Percentiles rank a stretch among this genome's conserved stretches.
phyloP scores from a whole-genome alignment of 2,888 invertebrate species.

The Acrobeloides nanus region DNA sequence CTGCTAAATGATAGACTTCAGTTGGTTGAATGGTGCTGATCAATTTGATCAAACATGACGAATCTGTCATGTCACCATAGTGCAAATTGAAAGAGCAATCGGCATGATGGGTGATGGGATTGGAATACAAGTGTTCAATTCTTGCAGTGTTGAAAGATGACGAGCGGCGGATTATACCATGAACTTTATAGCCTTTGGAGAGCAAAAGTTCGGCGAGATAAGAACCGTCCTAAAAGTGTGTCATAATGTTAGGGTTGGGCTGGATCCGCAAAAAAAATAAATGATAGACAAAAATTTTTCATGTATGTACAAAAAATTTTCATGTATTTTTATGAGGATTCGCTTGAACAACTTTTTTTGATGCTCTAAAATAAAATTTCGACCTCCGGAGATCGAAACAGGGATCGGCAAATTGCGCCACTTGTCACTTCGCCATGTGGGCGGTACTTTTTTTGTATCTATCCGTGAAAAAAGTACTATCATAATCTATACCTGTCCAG shows the following conservation, averaged over 20 bases:
- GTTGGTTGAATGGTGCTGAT: slow-evolving; percentile 72
- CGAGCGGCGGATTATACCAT: slow-evolving; percentile 80
- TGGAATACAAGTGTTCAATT: slow-evolving; percentile 88
- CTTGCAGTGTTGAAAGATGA: slow-evolving; percentile 79
- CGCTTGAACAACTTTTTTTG: no score
- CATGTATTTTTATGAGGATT: no score
- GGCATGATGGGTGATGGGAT: slow-evolving; percentile 72
- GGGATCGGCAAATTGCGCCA: no score
- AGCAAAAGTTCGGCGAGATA: slow-evolving; percentile 88
- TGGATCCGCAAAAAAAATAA: no score
- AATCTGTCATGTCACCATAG: slow-evolving; percentile 97
- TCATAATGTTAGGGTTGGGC: background rate
- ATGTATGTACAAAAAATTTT: no score
- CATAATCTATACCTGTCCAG: slow-evolving; percentile 74
- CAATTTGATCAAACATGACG: slow-evolving; percentile 81
- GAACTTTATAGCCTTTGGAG: slow-evolving; percentile 79
- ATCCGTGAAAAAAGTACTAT: no score
- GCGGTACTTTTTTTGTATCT: no score
- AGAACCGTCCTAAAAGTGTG: slow-evolving; percentile 76
- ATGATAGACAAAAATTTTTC: no score
- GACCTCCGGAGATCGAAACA: no score
- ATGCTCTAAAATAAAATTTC: no score
- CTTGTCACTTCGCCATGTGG: no score
- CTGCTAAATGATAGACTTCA: slow-evolving; percentile 95
- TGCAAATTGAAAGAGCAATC: slow-evolving; percentile 73